Conservation (phyloP, 2,888 invertebrate genomes). For the Stictocephala bisonia region DNA sequence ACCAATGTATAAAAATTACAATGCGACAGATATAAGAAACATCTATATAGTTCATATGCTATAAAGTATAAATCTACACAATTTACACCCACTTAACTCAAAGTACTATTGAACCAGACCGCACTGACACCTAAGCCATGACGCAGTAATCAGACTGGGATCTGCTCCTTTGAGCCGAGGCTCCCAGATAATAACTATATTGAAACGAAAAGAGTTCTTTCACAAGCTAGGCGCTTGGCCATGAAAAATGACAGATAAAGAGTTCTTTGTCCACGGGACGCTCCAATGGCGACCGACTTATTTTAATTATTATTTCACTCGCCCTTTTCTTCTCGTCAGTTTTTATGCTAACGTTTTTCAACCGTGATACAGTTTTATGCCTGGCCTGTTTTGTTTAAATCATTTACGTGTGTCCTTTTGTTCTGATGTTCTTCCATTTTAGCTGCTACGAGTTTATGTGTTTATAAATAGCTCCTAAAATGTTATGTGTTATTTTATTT, state of each 20-base stretch:
- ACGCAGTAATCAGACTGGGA: slow-evolving; percentile 23
- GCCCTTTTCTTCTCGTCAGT: slow-evolving; percentile 12
- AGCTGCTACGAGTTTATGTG: too few relatives aligned
- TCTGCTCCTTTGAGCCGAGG: slow-evolving; percentile 19
- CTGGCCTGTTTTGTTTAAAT: too few relatives aligned
- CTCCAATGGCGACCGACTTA: slow-evolving; percentile 26
- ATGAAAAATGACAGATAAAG: slow-evolving; percentile 47
- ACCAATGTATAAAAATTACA: not conserved
- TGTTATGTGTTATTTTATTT: too few relatives aligned
- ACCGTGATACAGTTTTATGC: slow-evolving; percentile 13
- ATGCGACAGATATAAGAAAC: too few relatives aligned
- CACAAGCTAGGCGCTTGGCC: slow-evolving; percentile 15
- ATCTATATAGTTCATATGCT: too few relatives aligned
- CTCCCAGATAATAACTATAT: slow-evolving; percentile 45
- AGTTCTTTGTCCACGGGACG: slow-evolving; percentile 31
- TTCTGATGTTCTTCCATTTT: too few relatives aligned
- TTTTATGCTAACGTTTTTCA: slow-evolving; percentile 4
- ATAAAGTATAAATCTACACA: not conserved
- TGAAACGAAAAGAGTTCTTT: slow-evolving; percentile 46
- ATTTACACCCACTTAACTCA: not conserved
- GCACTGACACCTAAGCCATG: slow-evolving; percentile 19
- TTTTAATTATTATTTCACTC: slow-evolving; percentile 30
- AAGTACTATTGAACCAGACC: too few relatives aligned
- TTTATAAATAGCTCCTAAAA: too few relatives aligned
- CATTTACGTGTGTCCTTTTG: too few relatives aligned